A percentile compares a stretch with the other conserved stretches of the same genome.
Conservation (phyloP, 2,888 invertebrate genomes). For the Cantharis rufa region DNA sequence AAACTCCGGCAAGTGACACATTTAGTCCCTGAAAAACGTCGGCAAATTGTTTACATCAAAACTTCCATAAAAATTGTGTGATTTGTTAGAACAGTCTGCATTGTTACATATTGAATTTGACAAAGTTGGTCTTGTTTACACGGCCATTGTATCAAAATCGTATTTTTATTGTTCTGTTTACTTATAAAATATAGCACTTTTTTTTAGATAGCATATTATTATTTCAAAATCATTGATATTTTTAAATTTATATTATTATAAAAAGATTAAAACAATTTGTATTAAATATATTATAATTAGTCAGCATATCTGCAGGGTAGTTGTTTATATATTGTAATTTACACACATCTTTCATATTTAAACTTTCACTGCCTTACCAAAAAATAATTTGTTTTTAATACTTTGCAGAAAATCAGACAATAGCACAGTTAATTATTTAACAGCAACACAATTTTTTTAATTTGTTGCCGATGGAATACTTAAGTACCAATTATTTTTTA, state of each 20-base stretch:
- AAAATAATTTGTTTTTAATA: too few relatives aligned
- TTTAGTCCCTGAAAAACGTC: constrained; percentile 12
- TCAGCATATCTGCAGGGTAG: too few relatives aligned
- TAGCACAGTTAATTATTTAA: too few relatives aligned
- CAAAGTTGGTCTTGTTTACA: constrained; percentile 12
- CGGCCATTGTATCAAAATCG: constrained; percentile 8
- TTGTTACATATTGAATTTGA: constrained; percentile 20
- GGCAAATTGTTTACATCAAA: constrained; percentile 19
- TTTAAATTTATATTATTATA: background rate
- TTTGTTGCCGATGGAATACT: too few relatives aligned
- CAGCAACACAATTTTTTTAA: background rate
- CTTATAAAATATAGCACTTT: background rate
- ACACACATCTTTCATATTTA: too few relatives aligned
- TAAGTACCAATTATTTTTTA: background rate
- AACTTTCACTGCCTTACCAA: too few relatives aligned
- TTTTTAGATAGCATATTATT: background rate
- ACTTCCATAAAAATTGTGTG: constrained; percentile 9
- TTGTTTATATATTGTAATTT: too few relatives aligned
- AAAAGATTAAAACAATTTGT: too few relatives aligned
- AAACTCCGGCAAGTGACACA: constrained; percentile 15
- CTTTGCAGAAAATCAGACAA: too few relatives aligned
- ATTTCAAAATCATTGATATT: background rate
- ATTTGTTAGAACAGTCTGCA: constrained; percentile 5
- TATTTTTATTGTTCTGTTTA: background rate
- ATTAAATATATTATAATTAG: too few relatives aligned